A percentile compares a stretch with the other conserved stretches of the same genome.
Conservation (phyloP, 2,113 vertebrate genomes). For the Oreotrochilus melanogaster region DNA sequence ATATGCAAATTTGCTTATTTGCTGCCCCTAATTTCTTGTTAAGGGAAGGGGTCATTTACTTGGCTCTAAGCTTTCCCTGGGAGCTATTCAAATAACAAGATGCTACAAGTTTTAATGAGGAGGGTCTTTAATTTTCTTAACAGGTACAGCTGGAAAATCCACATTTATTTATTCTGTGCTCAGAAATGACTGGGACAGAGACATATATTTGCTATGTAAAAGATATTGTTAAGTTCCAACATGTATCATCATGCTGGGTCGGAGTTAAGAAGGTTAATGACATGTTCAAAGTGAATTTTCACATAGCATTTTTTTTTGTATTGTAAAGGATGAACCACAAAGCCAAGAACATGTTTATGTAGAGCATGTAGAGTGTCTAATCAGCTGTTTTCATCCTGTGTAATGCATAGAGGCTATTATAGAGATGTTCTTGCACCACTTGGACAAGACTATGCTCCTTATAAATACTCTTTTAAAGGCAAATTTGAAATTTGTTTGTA, state of each 20-base stretch:
- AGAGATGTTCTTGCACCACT: not conserved
- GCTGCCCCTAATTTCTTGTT: not conserved
- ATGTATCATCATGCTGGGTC: not conserved
- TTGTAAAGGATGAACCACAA: not conserved
- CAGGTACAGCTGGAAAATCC: constrained; percentile 58
- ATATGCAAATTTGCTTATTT: constrained; percentile 40
- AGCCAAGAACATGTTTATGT: not conserved
- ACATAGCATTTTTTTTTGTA: not conserved
- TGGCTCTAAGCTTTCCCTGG: constrained; percentile 8
- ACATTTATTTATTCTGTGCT: not conserved
- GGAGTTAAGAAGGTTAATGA: constrained; percentile 46
- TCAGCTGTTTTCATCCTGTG: not conserved
- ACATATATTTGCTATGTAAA: constrained; percentile 33
- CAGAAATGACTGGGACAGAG: not conserved
- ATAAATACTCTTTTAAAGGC: not conserved
- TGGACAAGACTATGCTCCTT: not conserved
- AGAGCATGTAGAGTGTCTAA: not conserved
- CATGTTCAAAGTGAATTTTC: constrained; percentile 11
- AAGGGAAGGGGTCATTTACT: constrained; percentile 36
- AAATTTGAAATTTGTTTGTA: constrained; percentile 3
- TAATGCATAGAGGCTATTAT: not conserved
- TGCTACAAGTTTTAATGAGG: constrained; percentile 30
- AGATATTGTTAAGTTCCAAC: not conserved
- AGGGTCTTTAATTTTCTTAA: constrained; percentile 52
- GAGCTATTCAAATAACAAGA: constrained; percentile 45